Base-by-base conservation (phyloP, 1,140 invertebrate genomes). In the Mercenaria mercenaria region DNA sequence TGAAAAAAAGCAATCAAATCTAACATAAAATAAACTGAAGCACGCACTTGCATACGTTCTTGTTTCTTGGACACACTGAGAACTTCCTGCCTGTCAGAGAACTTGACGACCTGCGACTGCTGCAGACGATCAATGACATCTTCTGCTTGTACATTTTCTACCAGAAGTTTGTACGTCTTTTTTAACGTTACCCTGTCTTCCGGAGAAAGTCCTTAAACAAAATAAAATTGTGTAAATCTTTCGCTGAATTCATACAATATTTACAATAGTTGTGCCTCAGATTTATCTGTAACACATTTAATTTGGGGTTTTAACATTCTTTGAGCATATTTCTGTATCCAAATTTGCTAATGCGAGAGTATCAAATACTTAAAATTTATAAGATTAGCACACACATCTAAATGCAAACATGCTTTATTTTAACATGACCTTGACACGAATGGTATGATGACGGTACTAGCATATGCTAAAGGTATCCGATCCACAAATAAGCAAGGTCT, bases 121-220 rank as follows among this genome's bases (percentile, higher is more conserved):
- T 94, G 92, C 56, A 95, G 93, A 34, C 93, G 91, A 84, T 94
- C 94, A 0, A 95, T 74, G 64, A 95, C 91, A 88, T 95, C 94
- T 76, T 94, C 93, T 52, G 93, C 93, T 56, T 91, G 82, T 6
- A 94, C 91, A 43, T 91, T 91, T 23, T 94, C 93, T 13, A 91
- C 88, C n/a, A 95, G 79, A 29, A 92, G 83, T 76, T 92, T 92
- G 64, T 92, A 93, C 6, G 90, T 91, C 47, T 92, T 94, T 72
- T 86, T 91, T 15, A 94, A 43, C 6, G 92, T 91, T 0, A 85
- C 91, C 23, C 83, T 91, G 37, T 95, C 94, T 72, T 94, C 94
- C 13, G 86, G 80, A 10, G 92, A 90, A 26, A 95, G 80, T 47
- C 94, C 94, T 93, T 88, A 56, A 41, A 43, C n/a, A 69, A 64